Evolutionary conservation across 2,113 vertebrate genomes (phyloP).

Genomic region (Sciurus niger): DNA sequence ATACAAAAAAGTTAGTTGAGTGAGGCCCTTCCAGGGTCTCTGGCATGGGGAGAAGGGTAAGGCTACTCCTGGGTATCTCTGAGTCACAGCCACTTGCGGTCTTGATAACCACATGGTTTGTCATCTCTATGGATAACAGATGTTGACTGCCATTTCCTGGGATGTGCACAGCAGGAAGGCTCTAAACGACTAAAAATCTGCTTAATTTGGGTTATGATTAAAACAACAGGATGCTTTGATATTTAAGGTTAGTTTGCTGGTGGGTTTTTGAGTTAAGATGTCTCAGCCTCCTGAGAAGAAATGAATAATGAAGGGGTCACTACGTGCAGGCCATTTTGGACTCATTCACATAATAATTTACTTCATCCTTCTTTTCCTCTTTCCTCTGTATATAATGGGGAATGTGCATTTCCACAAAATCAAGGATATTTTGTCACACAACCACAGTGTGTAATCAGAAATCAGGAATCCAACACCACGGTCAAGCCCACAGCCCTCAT

Average conservation of each 20-base stretch:
- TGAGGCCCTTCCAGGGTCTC: neutral
- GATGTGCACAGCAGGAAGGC: neutral
- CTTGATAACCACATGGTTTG: neutral
- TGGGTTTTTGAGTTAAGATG: neutral
- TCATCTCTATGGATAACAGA: neutral
- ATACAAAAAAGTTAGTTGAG: neutral
- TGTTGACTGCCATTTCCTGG: neutral
- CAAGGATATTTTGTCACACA: neutral
- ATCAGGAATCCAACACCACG: neutral
- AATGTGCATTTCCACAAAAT: neutral
- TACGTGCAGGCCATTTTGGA: neutral
- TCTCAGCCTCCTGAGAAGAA: neutral
- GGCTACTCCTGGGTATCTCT: neutral
- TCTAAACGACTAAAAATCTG: neutral
- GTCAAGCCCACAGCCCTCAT: neutral
- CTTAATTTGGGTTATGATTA: neutral
- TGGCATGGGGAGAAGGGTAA: neutral
- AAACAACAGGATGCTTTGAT: neutral
- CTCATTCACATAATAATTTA: neutral
- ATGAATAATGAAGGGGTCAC: neutral
- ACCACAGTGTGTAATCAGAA: neutral
- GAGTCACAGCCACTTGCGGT: neutral
- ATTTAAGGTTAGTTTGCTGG: neutral
- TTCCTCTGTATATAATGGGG: rapidly evolving
- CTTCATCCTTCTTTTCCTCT: neutral